These are phyloP conservation scores for Chascanopsetta lugubris DNA, from an alignment of 2,113 vertebrate species.

Conservation along the genomic window DNA sequence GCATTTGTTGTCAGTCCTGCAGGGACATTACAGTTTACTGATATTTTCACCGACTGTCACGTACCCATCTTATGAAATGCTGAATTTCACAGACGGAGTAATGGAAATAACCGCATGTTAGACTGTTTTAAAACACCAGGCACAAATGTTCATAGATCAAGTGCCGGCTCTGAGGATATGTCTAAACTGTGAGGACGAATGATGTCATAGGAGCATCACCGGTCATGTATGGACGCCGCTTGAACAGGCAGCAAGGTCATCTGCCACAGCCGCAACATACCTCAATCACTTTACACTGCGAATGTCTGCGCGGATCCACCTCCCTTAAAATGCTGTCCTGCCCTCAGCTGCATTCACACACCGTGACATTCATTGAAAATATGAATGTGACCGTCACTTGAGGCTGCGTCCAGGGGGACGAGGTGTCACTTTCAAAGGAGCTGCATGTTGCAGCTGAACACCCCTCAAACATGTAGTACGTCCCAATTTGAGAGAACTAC, in stretches of 20 bases:
- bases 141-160: not conserved
- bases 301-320: conserved; percentile 33
- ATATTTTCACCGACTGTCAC: not conserved
- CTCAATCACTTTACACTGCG: conserved; percentile 7
- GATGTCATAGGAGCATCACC: conserved; percentile 5
- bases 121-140: not conserved
- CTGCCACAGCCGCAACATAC: not conserved
- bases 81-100: too few relatives aligned
- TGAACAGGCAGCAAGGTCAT: not conserved
- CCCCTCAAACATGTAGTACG: too few relatives aligned
- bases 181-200: not conserved
- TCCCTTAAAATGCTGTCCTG: conserved; percentile 3
- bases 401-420: conserved; percentile 4
- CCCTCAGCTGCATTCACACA: conserved; percentile 22
- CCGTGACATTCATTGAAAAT: conserved; percentile 43
- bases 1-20: too few relatives aligned
- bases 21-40: not conserved
- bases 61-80: not conserved
- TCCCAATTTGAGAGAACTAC: too few relatives aligned
- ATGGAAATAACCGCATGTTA: too few relatives aligned
- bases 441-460: not conserved
- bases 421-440: conserved; percentile 13
- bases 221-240: not conserved
- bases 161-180: not conserved
- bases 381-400: conserved; percentile 25